Evolutionary conservation across 2,888 invertebrate genomes (phyloP).

Genomic region (Mystacides longicornis): DNA sequence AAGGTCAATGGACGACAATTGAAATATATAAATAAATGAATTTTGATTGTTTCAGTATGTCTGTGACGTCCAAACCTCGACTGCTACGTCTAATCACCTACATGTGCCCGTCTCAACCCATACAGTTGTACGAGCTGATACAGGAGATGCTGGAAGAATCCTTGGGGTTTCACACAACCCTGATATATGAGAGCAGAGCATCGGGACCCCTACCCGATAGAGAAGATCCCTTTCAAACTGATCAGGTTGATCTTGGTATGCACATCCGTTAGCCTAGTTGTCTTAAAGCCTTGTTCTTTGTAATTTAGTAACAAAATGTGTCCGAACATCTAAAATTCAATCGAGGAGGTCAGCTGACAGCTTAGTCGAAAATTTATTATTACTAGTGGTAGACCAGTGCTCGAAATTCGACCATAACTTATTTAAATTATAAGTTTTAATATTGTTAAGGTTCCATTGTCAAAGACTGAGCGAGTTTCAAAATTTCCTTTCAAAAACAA

Average conservation of each 20-base stretch:
- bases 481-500: too few species aligned
- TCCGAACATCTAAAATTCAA: too few species aligned
- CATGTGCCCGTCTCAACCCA: constrained; percentile 55
- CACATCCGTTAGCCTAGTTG: too few species aligned
- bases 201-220: constrained; percentile 45
- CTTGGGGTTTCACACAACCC: constrained; percentile 41
- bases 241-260: constrained; percentile 51
- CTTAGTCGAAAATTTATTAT: too few species aligned
- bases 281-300: too few species aligned
- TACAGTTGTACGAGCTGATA: constrained; percentile 52
- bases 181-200: constrained; percentile 53
- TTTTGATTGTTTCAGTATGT: constrained; percentile 11
- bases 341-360: too few species aligned
- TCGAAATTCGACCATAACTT: too few species aligned
- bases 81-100: constrained; percentile 50
- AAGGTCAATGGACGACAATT: not conserved
- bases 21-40: not conserved
- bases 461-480: too few species aligned
- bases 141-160: constrained; percentile 48
- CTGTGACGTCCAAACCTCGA: not conserved
- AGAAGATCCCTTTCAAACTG: constrained; percentile 47
- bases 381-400: too few species aligned
- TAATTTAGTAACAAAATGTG: too few species aligned
- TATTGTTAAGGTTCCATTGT: too few species aligned
- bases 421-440: too few species aligned